Conservation (phyloP, 2,797 vertebrate species). For the Neosilurus hyrtlii region DNA sequence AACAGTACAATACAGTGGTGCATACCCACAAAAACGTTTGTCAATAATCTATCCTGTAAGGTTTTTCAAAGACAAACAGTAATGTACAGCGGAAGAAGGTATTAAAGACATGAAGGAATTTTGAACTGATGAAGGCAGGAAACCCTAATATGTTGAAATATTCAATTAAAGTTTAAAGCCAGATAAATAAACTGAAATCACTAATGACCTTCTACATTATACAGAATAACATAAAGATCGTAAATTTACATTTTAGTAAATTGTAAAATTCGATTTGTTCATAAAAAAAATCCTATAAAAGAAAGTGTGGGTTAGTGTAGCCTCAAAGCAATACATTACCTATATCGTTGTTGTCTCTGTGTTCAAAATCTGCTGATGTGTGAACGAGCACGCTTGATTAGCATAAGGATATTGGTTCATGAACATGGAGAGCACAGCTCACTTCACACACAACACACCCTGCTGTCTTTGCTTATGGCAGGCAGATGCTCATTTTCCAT, state of each 20-base stretch:
- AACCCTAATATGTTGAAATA: conserved; percentile 30
- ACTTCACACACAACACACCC: conserved; percentile 39
- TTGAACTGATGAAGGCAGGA: conserved; percentile 13
- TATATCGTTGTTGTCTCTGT: conserved; percentile 39
- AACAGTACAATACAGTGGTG: background rate
- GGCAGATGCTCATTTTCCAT: conserved; percentile 40
- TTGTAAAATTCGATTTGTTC: background rate
- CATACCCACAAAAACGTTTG: conserved; percentile 16
- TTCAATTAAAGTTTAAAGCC: conserved; percentile 39
- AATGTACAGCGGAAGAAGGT: conserved; percentile 30
- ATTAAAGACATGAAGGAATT: conserved; percentile 1
- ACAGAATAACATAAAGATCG: conserved; percentile 25
- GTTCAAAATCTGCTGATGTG: conserved; percentile 60
- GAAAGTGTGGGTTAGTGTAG: background rate
- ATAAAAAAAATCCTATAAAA: background rate
- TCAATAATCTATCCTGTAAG: conserved; percentile 49
- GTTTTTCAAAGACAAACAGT: conserved; percentile 39
- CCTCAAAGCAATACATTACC: conserved; percentile 17
- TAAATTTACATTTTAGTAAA: conserved; percentile 31
- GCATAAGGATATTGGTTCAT: conserved; percentile 53
- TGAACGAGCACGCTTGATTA: conserved; percentile 53
- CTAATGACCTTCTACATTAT: conserved; percentile 22
- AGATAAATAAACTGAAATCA: conserved; percentile 44
- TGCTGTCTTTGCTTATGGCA: conserved; percentile 46
- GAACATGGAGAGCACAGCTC: conserved; percentile 50